These are phyloP conservation scores for Ardeotis arabs DNA, from an alignment of 2,113 vertebrate species.

Conservation along the genomic window DNA sequence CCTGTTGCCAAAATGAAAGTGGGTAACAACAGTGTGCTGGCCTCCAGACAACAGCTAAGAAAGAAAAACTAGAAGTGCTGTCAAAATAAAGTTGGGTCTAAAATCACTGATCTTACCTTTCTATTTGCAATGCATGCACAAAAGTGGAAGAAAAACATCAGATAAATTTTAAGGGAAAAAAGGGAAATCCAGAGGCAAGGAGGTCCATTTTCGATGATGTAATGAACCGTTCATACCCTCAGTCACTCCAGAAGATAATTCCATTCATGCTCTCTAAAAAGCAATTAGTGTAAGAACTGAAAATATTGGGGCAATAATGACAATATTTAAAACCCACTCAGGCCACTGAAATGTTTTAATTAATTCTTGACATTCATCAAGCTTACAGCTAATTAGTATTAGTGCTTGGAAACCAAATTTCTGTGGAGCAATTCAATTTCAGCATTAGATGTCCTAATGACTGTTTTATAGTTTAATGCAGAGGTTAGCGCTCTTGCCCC, in stretches of 20 bases:
- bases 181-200: neutral
- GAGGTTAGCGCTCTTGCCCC: conserved; percentile 16
- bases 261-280: neutral
- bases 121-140: neutral
- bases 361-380: conserved; percentile 63
- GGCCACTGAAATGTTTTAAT: conserved; percentile 50
- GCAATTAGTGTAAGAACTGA: conserved; percentile 36
- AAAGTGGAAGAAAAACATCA: neutral
- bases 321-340: conserved; percentile 58
- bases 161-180: neutral
- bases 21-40: neutral
- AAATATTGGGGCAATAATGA: conserved; percentile 32
- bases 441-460: conserved; percentile 53
- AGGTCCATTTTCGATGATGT: neutral
- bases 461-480: conserved; percentile 49
- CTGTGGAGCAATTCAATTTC: conserved; percentile 57
- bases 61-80: neutral
- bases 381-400: conserved; percentile 52
- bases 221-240: neutral
- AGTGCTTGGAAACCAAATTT: conserved; percentile 54
- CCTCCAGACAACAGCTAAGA: neutral
- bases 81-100: neutral
- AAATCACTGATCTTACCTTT: neutral
- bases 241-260: neutral
- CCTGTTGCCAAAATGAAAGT: neutral